Evolutionary conservation across 2,888 invertebrate species (phyloP).

Genomic region (Hedya salicella): DNA sequence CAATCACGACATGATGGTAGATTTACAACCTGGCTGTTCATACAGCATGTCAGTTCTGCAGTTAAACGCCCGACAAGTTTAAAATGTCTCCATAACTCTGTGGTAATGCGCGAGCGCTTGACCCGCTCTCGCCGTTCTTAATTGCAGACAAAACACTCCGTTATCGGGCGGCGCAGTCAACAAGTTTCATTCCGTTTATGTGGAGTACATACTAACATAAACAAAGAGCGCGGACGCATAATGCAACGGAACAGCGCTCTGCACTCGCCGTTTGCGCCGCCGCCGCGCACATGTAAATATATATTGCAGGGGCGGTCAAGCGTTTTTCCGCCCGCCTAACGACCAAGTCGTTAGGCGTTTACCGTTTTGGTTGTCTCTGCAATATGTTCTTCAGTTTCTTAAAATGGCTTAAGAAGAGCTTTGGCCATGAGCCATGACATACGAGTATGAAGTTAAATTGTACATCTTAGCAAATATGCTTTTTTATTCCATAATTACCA

Average conservation of each 20-base stretch:
- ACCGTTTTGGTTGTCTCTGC: neutral
- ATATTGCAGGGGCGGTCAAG: constrained; percentile 53
- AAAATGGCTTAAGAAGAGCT: too few relatives aligned
- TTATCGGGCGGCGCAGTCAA: constrained; percentile 68
- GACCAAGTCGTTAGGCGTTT: constrained; percentile 35
- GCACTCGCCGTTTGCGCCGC: constrained; percentile 56
- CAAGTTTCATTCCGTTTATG: constrained; percentile 75
- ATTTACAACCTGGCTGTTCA: constrained; percentile 64
- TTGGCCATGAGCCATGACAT: too few relatives aligned
- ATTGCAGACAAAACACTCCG: constrained; percentile 81
- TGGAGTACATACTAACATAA: constrained; percentile 72
- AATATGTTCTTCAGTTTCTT: neutral
- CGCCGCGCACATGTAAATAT: constrained; percentile 54
- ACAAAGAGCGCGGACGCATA: constrained; percentile 62
- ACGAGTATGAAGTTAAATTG: too few relatives aligned
- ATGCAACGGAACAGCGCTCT: constrained; percentile 60
- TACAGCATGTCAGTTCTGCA: constrained; percentile 67
- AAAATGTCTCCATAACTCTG: constrained; percentile 75
- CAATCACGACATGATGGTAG: constrained; percentile 59
- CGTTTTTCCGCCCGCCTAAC: constrained; percentile 57
- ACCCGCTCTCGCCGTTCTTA: constrained; percentile 74
- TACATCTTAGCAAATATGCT: too few relatives aligned
- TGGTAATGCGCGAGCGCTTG: constrained; percentile 67
- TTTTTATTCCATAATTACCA: too few relatives aligned
- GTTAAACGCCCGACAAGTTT: constrained; percentile 68